Evolutionary conservation across 1,140 invertebrate species (phyloP), one percentile per base, ranked within the genome.

Genomic region (Neoseiulus cucumeris): DNA sequence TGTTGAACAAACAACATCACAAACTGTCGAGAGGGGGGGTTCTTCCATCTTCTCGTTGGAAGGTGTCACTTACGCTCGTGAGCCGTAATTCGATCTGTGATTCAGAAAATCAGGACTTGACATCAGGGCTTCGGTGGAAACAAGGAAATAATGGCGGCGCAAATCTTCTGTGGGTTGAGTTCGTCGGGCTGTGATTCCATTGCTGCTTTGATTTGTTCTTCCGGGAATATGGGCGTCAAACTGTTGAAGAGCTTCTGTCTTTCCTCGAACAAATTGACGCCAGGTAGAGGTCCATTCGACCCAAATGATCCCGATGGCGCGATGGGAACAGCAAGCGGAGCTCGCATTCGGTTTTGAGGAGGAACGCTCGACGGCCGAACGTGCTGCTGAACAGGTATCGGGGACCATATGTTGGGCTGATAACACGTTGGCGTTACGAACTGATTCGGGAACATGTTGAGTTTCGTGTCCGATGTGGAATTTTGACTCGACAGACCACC

Each of bases 141-240:
- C 79, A 86, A 83, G 25, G 80, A 78, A 65, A 92, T 75, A 68
- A 94, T 89, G 66, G 87, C 83, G 41, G 87, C 85, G 77, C 89
- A 94, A 69, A 94, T 87, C 71, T 85, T 85, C 71, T 91, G 84
- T 0, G 89, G 83, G 75, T 92, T 86, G 1, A 83, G 88, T 74
- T 91, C 87, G 33, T 89, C 84, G 0, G 90, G 91, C 76, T 87
- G 85, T 45, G 85, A 73, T 59, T 84, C 81, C 85, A 94, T 87
- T 0, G 85, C 89, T 30, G 84, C 80, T 28, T 82, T 80, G 0
- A 95, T 90, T 74, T 90, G 85, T 66, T 87, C 84, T 72, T 89
- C 86, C 0, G 89, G 88, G 74, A 94, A 94, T 42, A 93, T 83
- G 42, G 83, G 85, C 9, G 85, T 81, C 33, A 94, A 76, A 74